Conservation (phyloP, 1,140 invertebrate genomes). For the Asobara japonica region DNA sequence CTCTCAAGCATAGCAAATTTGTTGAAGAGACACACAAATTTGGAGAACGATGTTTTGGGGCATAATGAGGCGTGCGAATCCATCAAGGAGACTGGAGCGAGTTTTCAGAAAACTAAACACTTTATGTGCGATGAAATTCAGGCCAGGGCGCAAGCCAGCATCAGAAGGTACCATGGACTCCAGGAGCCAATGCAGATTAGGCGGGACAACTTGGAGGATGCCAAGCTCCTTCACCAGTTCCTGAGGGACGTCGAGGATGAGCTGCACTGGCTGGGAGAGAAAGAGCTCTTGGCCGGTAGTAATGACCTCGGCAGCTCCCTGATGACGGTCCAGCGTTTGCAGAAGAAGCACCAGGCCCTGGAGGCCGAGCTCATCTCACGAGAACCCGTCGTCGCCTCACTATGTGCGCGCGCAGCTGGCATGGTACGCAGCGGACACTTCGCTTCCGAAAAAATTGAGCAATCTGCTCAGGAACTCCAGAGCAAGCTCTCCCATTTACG, state of each 20-base stretch:
- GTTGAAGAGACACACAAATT: constrained; percentile 84
- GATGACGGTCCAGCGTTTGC: constrained; percentile 92
- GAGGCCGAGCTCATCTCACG: constrained; percentile 85
- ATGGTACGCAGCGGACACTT: constrained; percentile 88
- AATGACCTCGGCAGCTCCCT: constrained; percentile 82
- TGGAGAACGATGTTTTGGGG: constrained; percentile 83
- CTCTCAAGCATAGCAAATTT: constrained; percentile 84
- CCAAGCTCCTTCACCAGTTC: constrained; percentile 85
- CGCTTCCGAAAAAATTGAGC: constrained; percentile 77
- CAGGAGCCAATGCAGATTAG: constrained; percentile 91
- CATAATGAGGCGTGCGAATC: constrained; percentile 82
- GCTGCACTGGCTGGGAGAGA: constrained; percentile 85
- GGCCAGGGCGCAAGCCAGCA: constrained; percentile 74
- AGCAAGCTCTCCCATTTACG: constrained; percentile 73
- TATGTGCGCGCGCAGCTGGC: constrained; percentile 77
- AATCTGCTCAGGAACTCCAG: constrained; percentile 73
- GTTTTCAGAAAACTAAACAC: constrained; percentile 80
- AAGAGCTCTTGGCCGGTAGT: constrained; percentile 84
- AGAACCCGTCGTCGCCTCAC: constrained; percentile 80
- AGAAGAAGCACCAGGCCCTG: constrained; percentile 93
- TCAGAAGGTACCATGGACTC: constrained; percentile 83
- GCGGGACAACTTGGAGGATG: constrained; percentile 89
- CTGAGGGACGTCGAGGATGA: constrained; percentile 88
- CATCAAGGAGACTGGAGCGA: constrained; percentile 78
- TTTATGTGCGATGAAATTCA: constrained; percentile 88